Percentiles rank a stretch among this genome's conserved stretches.
phyloP scores from a whole-genome alignment of 2,797 vertebrate genomes.

The Xiphophorus birchmanni region DNA sequence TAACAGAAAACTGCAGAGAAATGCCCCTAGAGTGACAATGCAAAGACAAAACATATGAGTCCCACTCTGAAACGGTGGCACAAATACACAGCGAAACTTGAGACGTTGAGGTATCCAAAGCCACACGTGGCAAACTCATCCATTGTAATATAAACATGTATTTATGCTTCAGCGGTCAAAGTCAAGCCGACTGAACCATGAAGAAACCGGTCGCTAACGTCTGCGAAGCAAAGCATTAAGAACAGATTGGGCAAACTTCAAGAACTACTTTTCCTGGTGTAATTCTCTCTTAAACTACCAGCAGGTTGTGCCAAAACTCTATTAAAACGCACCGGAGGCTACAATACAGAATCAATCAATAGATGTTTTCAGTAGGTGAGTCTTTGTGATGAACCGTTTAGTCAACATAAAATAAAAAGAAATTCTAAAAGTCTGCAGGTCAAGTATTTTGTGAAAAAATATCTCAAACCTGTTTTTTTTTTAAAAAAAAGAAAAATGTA shows the following conservation, averaged over 20 bases:
- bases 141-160: not conserved
- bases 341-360: not conserved
- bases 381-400: not conserved
- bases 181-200: not conserved
- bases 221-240: not conserved
- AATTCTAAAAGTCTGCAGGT: not conserved
- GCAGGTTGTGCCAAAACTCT: not conserved
- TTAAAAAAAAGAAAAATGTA: not conserved
- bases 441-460: not conserved
- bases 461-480: not conserved
- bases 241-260: not conserved
- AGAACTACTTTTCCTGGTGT: conserved; percentile 2
- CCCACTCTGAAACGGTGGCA: conserved; percentile 17
- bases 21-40: conserved; percentile 21
- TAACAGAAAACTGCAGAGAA: conserved; percentile 9
- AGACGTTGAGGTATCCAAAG: conserved; percentile 50
- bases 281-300: not conserved
- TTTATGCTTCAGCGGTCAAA: conserved; percentile 14
- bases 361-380: not conserved
- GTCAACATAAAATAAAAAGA: not conserved
- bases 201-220: not conserved
- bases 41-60: conserved; percentile 19
- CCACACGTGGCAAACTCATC: conserved; percentile 19
- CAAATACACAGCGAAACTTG: conserved; percentile 24
- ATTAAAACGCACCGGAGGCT: not conserved